Percentiles rank a stretch among this genome's conserved stretches.
Conservation (phyloP, 2,888 invertebrate species). For the Apamea anceps region DNA sequence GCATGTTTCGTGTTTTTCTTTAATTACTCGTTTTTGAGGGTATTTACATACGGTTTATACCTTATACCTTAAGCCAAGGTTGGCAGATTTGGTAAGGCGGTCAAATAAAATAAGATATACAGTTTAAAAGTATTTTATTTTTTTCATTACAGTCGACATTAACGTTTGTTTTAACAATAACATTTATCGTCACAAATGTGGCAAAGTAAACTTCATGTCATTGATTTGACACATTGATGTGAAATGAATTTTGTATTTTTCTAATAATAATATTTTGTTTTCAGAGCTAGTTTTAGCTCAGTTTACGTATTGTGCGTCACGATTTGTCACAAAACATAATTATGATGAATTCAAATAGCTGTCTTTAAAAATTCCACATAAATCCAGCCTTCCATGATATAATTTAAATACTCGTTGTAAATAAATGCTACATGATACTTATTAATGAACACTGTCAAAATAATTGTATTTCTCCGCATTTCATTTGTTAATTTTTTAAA, state of each 20-base stretch:
- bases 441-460: conserved; percentile 52
- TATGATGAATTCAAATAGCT: conserved; percentile 13
- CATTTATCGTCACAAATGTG: conserved; percentile 58
- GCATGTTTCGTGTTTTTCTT: background rate
- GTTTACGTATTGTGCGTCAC: conserved; percentile 30
- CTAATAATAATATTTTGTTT: conserved; percentile 13
- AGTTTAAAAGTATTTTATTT: conserved; percentile 80
- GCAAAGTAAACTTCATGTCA: conserved; percentile 26
- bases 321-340: conserved; percentile 4
- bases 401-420: conserved; percentile 58
- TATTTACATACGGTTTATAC: background rate
- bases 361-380: conserved; percentile 44
- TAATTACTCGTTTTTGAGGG: background rate
- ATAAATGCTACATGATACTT: conserved; percentile 57
- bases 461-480: conserved; percentile 57
- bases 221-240: conserved; percentile 1
- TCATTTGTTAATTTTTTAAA: conserved; percentile 69
- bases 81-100: background rate
- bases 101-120: conserved; percentile 45
- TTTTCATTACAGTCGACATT: conserved; percentile 82
- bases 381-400: conserved; percentile 37
- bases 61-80: background rate
- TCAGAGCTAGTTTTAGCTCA: conserved; percentile 21
- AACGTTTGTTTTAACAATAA: conserved; percentile 69
- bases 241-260: conserved; percentile 20